Conservation (phyloP, 2,888 invertebrate species). For the Trissolcus brochymenae region DNA sequence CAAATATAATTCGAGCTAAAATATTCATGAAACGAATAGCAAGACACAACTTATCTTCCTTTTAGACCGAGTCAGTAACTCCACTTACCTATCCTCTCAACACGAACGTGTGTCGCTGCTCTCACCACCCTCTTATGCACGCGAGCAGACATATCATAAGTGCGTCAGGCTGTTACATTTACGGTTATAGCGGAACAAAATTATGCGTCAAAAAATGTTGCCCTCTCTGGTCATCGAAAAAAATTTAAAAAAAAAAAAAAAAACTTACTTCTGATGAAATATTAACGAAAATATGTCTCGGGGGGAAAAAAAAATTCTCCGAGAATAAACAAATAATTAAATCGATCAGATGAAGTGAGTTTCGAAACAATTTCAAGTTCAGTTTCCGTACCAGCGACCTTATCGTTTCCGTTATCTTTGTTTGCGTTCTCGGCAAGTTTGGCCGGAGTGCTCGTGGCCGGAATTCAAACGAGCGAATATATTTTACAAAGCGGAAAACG, state of each 20-base stretch:
- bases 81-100: constrained; percentile 58
- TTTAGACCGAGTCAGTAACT: constrained; percentile 53
- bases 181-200: constrained; percentile 53
- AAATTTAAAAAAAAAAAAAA: background rate
- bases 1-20: constrained; percentile 45
- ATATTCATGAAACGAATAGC: constrained; percentile 51
- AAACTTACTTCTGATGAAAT: background rate
- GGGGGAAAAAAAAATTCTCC: background rate
- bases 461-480: constrained; percentile 30
- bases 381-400: constrained; percentile 31
- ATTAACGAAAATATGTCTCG: background rate
- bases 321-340: constrained; percentile 3
- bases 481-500: constrained; percentile 20
- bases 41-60: constrained; percentile 53
- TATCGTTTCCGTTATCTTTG: constrained; percentile 50
- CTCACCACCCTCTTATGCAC: constrained; percentile 44
- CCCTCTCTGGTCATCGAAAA: too few species aligned
- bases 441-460: constrained; percentile 17
- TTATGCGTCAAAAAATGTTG: too few species aligned
- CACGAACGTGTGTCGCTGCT: constrained; percentile 48
- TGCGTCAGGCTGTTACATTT: constrained; percentile 60
- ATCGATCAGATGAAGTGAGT: background rate
- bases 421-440: constrained; percentile 37
- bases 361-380: constrained; percentile 38
- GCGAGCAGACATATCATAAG: constrained; percentile 62